phyloP scores from a whole-genome alignment of 1,140 invertebrate species.

The Chrysoperla carnea region DNA sequence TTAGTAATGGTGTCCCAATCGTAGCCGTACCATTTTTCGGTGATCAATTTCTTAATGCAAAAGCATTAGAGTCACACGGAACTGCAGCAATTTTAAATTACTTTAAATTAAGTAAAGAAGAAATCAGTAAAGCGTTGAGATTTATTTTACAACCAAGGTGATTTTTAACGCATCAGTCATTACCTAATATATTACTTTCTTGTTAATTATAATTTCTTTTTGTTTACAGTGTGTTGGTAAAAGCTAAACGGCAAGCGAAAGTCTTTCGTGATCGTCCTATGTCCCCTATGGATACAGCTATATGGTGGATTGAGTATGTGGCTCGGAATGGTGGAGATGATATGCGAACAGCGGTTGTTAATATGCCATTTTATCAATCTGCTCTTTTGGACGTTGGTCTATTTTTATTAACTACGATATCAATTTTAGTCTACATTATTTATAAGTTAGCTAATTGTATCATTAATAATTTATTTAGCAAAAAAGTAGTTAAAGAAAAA shows the following conservation, averaged over 20 bases:
- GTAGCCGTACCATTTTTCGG: constrained; percentile 51
- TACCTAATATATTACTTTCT: too few relatives aligned
- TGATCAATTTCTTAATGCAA: constrained; percentile 42
- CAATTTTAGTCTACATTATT: not conserved
- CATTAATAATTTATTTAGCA: not conserved
- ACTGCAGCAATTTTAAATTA: constrained; percentile 35
- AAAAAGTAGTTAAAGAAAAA: too few relatives aligned
- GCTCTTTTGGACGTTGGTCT: constrained; percentile 37
- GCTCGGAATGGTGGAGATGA: constrained; percentile 31
- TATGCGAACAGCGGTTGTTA: constrained; percentile 31
- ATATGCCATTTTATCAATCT: constrained; percentile 39
- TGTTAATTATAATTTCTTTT: too few relatives aligned
- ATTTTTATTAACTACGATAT: constrained; percentile 9
- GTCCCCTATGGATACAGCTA: constrained; percentile 29
- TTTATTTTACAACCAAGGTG: constrained; percentile 36
- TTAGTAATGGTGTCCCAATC: constrained; percentile 54
- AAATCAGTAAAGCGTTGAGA: constrained; percentile 29
- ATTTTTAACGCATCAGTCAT: constrained; percentile 13
- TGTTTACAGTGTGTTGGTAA: too few relatives aligned
- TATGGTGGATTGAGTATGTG: constrained; percentile 44
- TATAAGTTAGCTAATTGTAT: not conserved
- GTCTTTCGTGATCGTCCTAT: constrained; percentile 34
- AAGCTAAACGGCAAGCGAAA: constrained; percentile 28
- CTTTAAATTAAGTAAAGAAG: constrained; percentile 36
- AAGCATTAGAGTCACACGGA: constrained; percentile 35